Percentiles rank a stretch among this genome's conserved stretches.
Evolutionary conservation across 2,113 vertebrate genomes (phyloP).

Genomic region (Chaetura pelagica): DNA sequence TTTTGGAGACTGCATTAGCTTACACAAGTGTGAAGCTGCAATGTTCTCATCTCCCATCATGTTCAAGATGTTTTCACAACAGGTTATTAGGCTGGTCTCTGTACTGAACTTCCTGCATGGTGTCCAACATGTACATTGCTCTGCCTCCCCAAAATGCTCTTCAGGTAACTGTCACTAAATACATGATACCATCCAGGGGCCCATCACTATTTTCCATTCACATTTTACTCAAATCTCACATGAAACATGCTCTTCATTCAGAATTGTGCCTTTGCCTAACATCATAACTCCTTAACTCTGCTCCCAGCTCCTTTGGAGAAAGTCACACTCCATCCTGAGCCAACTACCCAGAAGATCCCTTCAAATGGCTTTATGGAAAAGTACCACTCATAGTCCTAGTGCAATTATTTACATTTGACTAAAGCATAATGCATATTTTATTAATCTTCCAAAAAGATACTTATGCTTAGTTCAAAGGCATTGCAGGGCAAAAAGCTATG

Average conservation of each 20-base stretch:
- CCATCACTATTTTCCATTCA: not conserved
- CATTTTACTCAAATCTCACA: not conserved
- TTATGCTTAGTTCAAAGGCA: not conserved
- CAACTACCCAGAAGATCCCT: not conserved
- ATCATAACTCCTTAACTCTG: not conserved
- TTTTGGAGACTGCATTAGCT: not conserved
- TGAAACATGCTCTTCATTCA: not conserved
- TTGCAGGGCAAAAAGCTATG: not conserved
- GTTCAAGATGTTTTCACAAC: conserved; percentile 37
- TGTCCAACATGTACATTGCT: not conserved
- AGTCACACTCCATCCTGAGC: not conserved
- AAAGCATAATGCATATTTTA: not conserved
- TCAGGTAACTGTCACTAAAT: not conserved
- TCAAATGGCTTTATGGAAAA: not conserved
- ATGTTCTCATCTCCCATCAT: not conserved
- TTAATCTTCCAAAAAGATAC: conserved; percentile 4
- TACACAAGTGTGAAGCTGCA: conserved; percentile 6
- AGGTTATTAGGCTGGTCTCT: not conserved
- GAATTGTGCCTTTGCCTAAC: fast-evolving
- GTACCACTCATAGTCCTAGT: not conserved
- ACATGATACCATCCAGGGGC: not conserved
- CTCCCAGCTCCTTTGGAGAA: not conserved
- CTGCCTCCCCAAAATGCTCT: not conserved
- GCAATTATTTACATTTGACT: conserved; percentile 22
- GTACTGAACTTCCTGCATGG: not conserved